These are phyloP conservation scores for Rattus norvegicus DNA, from an alignment of 2,113 vertebrate genomes.

Conservation along the genomic window GRCr8 NC_086036.1:64664001-64664500, in stretches of 20 bases:
- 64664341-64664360: not conserved
- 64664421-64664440: conserved; percentile 4
- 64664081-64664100: conserved; percentile 4
- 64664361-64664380: not conserved
- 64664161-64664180: not conserved
- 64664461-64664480: not conserved
- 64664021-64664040: not conserved
- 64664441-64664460: conserved; percentile 7
- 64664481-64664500: conserved; percentile 5
- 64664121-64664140: conserved; percentile 1
- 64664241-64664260: not conserved
- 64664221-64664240: conserved; percentile 26
- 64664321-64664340: not conserved
- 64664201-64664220: not conserved
- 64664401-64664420: conserved; percentile 35
- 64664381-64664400: not conserved
- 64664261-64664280: not conserved
- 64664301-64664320: not conserved
- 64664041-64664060: not conserved
- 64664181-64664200: not conserved
- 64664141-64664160: conserved; percentile 26
- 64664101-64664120: conserved; percentile 10
- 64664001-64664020: not conserved
- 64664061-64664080: not conserved
- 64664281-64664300: not conserved